Conservation (phyloP, 2,113 vertebrate species). For the Noctilio leporinus region DNA sequence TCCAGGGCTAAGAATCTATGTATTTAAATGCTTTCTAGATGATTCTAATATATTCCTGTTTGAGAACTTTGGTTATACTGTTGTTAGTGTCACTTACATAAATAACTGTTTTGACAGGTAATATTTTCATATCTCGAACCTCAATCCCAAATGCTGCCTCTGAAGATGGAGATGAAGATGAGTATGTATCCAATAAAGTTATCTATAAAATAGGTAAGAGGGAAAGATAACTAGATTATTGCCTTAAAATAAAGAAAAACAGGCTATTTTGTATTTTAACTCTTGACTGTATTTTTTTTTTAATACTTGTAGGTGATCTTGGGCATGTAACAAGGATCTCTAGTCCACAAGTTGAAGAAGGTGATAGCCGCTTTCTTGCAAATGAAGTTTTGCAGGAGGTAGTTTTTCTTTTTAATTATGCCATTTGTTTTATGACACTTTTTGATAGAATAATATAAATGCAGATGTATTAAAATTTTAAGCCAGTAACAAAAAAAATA, state of each 20-base stretch:
- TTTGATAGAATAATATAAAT: neutral
- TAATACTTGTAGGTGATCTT: slow-evolving; percentile 87
- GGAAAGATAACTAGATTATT: neutral
- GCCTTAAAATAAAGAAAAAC: slow-evolving; percentile 1
- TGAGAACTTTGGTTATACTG: slow-evolving; percentile 14
- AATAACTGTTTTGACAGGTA: slow-evolving; percentile 82
- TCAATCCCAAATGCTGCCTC: slow-evolving; percentile 80
- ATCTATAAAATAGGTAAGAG: slow-evolving; percentile 95
- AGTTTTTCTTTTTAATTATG: slow-evolving; percentile 46
- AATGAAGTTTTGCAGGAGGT: slow-evolving; percentile 99
- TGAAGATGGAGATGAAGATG: slow-evolving; percentile 93
- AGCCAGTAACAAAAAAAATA: neutral
- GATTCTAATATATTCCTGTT: slow-evolving; percentile 15
- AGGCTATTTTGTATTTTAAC: slow-evolving; percentile 39
- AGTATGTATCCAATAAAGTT: slow-evolving; percentile 84
- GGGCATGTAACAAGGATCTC: slow-evolving; percentile 95
- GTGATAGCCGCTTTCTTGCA: slow-evolving; percentile 95
- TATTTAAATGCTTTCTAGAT: neutral
- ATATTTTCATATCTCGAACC: slow-evolving; percentile 96
- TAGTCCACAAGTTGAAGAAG: slow-evolving; percentile 97
- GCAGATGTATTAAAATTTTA: slow-evolving; percentile 17
- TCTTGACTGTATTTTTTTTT: neutral
- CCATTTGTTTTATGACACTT: neutral
- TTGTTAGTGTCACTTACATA: neutral
- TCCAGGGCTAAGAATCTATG: neutral